A percentile compares a stretch with the other conserved stretches of the same genome.
Conservation (phyloP, 1,140 invertebrate genomes). For the Zaprionus gabonicus region DNA sequence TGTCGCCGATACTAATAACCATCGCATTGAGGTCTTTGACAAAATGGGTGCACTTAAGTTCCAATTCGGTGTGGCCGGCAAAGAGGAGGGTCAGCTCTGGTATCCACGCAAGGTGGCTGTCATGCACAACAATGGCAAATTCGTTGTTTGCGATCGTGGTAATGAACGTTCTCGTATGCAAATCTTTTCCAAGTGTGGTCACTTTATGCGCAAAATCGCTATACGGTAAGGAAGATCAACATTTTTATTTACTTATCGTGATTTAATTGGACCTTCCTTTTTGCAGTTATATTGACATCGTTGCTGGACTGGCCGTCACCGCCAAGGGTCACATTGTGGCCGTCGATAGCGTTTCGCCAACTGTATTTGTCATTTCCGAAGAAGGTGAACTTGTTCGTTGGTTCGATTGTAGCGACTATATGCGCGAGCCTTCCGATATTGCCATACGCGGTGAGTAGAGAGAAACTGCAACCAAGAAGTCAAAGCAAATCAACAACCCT, state of each 20-base stretch:
- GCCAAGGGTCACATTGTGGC: slow-evolving; percentile 96
- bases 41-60: slow-evolving; percentile 95
- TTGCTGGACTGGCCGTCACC: slow-evolving; percentile 97
- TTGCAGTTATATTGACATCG: slow-evolving; percentile 96
- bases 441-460: slow-evolving; percentile 91
- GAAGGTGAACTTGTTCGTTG: slow-evolving; percentile 95
- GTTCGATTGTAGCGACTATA: slow-evolving; percentile 98
- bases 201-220: slow-evolving; percentile 96
- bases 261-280: neutral
- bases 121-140: slow-evolving; percentile 93
- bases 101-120: slow-evolving; percentile 98
- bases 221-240: slow-evolving; percentile 85
- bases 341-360: slow-evolving; percentile 98
- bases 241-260: neutral
- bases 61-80: slow-evolving; percentile 95
- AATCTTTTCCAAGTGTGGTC: slow-evolving; percentile 95
- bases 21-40: slow-evolving; percentile 96
- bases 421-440: slow-evolving; percentile 98
- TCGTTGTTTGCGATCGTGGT: slow-evolving; percentile 98
- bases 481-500: neutral
- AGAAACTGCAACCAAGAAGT: neutral
- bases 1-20: slow-evolving; percentile 98
- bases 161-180: slow-evolving; percentile 98
- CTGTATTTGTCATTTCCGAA: slow-evolving; percentile 97
- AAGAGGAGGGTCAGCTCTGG: slow-evolving; percentile 98